These are phyloP conservation scores for Merops nubicus DNA, from an alignment of 2,113 vertebrate species.

Conservation along the genomic window DNA sequence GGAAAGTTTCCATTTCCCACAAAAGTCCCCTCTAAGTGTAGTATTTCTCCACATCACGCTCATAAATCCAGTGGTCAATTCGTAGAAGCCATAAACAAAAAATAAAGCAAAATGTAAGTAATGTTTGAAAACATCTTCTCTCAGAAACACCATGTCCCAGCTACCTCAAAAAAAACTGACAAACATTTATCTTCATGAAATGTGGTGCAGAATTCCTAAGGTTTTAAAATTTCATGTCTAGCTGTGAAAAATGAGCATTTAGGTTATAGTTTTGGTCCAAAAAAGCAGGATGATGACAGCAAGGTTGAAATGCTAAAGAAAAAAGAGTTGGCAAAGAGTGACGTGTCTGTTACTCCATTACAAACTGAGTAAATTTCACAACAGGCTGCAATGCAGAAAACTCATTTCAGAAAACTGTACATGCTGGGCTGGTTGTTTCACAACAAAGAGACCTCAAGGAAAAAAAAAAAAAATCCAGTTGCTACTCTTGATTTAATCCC, in stretches of 20 bases:
- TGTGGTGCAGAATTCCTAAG: background rate
- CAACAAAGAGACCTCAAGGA: background rate
- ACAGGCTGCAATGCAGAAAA: background rate
- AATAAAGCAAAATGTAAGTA: background rate
- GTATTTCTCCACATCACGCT: background rate
- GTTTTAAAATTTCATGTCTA: background rate
- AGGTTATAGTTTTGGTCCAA: background rate
- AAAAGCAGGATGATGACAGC: background rate
- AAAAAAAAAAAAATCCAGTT: background rate
- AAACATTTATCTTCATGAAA: background rate
- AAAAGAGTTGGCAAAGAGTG: background rate
- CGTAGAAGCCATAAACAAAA: background rate
- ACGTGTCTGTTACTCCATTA: background rate
- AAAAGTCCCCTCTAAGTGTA: background rate
- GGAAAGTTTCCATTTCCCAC: background rate
- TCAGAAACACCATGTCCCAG: background rate
- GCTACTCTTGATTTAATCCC: background rate
- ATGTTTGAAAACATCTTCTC: background rate
- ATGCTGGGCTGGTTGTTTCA: background rate
- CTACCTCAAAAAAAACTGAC: background rate
- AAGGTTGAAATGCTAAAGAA: background rate
- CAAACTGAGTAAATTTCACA: background rate
- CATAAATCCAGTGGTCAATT: background rate
- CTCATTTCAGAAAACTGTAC: background rate
- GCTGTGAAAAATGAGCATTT: background rate